Evolutionary conservation across 2,113 vertebrate genomes (phyloP), one percentile per base, ranked within the genome.

Genomic region (Leptobrachium leishanense): DNA sequence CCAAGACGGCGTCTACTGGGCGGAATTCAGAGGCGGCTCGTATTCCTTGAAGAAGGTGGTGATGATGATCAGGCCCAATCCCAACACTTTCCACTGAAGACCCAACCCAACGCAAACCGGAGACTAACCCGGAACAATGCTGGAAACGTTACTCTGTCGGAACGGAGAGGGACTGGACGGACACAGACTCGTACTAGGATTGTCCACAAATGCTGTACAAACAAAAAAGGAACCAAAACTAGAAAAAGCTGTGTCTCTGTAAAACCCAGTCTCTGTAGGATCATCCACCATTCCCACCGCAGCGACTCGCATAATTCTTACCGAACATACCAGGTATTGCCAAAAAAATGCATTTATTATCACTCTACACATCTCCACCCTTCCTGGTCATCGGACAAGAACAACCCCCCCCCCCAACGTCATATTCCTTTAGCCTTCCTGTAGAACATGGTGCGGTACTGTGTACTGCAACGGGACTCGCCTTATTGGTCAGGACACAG

Each of bases 21-120:
- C 98, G 0, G 98, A 99, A 86, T 99, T 99, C 92, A 91, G 98
- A 62, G 98, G 98, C 12, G 98, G 97, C 2, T 95, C 98, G 3
- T 99, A 98, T 70, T 98, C 98, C 0, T 88, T 99, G 2, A 99
- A 99, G 90, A 98, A 95, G 88, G 97, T 99, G 70, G 92, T 95
- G 77, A 98, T 99, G 98, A 98, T 99, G 98, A 98, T 99, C 83
- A 92, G 98, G 74, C 97, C 98, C 13, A 98, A 99, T 62, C 95
- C 97, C 31, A 98, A 98, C 87, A 98, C 96, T 40, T 99, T 97
- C 89, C 97, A 98, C 84, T 99, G 88, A 93, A 83, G 65, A 44
- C 4, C n/a, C 3, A 15, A 44, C 77, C 13, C 62, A 54, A 42
- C 39, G 40, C 12, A 67, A 79, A 74, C 79, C 73, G 54, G 39